Evolutionary conservation across 37 sponge, comb jelly and placozoan species (phyloP), one percentile per base, ranked within the genome.

Genomic region (Oscarella lobularis): DNA sequence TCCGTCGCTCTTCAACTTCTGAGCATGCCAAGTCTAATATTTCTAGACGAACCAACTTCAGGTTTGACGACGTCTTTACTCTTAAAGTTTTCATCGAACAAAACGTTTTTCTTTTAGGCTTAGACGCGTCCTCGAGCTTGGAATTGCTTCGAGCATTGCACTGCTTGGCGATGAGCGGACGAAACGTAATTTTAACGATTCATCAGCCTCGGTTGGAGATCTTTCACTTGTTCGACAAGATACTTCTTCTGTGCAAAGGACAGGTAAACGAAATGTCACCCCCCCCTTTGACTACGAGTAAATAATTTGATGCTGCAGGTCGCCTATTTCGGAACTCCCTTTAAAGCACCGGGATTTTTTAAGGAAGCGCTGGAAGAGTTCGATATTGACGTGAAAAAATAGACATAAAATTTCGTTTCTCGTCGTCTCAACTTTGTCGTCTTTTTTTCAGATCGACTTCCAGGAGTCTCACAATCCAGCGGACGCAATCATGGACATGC

Each of bases 1-100:
- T 75, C 66, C 55, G 76, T 75, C 3, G 76, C 76, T 32, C 60
- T 75, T 2, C 76, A 75, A 66, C 4, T 75, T 60, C 37, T 75
- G n/a, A 66, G 55, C 48, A 34, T 39, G 3, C 76, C 96, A 2
- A 74, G 89, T 77, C 81, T 92, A 35, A 87, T 96, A 29, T 81
- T 96, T 5, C 79, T 96, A 79, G 96, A 96, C 67, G 96, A 96
- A 66, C 96, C 96, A n/a, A 96, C 92, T 66, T 88, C 92, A n/a
- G 96, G 96, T n/a, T n/a, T n/a, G n/a, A n/a, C n/a, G n/a, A n/a
- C n/a, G n/a, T n/a, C n/a, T n/a, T n/a, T n/a, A n/a, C n/a, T n/a
- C n/a, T n/a, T n/a, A n/a, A n/a, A n/a, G n/a, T n/a, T n/a, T n/a
- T n/a, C n/a, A n/a, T n/a, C 48, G 4, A 36, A 4, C 38, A n/a